These are phyloP conservation scores for Eledone cirrhosa DNA, from an alignment of 2,888 invertebrate species.

Conservation along the genomic window DNA sequence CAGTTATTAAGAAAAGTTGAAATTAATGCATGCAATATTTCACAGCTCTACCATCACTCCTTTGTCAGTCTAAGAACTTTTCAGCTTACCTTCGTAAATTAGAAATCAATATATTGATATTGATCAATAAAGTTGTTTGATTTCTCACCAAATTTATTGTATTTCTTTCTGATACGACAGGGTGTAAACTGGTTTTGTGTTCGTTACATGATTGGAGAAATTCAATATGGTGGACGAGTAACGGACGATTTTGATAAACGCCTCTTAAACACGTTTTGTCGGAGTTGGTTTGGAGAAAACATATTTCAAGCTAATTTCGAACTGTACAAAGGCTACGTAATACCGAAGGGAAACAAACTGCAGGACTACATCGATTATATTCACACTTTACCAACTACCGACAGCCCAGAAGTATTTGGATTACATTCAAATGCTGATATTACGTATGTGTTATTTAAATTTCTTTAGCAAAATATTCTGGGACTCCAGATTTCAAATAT, in stretches of 20 bases:
- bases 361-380: conserved; percentile 64
- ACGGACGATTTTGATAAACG: conserved; percentile 68
- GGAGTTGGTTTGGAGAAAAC: conserved; percentile 66
- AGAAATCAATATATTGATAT: too few relatives aligned
- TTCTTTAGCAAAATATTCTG: too few relatives aligned
- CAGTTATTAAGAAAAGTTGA: too few relatives aligned
- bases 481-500: too few relatives aligned
- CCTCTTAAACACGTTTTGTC: conserved; percentile 66
- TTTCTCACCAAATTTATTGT: too few relatives aligned
- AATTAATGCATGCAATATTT: too few relatives aligned
- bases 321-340: conserved; percentile 64
- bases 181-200: conserved; percentile 66
- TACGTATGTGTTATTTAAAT: conserved; percentile 53
- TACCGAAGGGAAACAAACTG: conserved; percentile 63
- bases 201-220: conserved; percentile 68
- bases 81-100: too few relatives aligned
- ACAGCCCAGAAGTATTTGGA: conserved; percentile 67
- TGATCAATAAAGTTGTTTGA: too few relatives aligned
- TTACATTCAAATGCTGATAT: conserved; percentile 67
- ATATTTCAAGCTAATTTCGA: conserved; percentile 64
- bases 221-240: conserved; percentile 68
- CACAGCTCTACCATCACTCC: too few relatives aligned
- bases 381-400: conserved; percentile 58
- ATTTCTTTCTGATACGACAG: too few relatives aligned
- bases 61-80: too few relatives aligned